Percentiles rank a stretch among this genome's conserved stretches.
phyloP scores from a whole-genome alignment of 2,113 vertebrate genomes.

The Lophotis ruficrista region DNA sequence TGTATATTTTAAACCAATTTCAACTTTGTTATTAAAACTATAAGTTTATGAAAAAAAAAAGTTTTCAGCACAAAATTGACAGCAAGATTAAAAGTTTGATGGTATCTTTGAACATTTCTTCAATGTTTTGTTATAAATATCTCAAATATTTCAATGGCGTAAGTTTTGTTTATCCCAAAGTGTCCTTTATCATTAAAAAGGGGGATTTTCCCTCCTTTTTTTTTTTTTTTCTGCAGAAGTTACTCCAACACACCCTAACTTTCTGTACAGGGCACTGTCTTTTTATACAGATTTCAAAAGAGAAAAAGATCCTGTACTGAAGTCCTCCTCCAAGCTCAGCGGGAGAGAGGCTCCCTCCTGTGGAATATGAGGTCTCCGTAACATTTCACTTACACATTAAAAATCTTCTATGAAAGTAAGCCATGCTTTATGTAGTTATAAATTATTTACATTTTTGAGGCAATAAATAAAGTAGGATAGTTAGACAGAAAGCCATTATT shows the following conservation, averaged over 20 bases:
- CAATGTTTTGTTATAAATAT: background rate
- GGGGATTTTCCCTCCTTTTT: no score
- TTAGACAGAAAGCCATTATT: background rate
- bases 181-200: background rate
- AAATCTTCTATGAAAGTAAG: background rate
- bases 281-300: background rate
- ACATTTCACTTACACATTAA: background rate
- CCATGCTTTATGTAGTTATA: background rate
- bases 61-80: background rate
- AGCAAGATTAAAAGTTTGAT: background rate
- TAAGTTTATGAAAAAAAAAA: background rate
- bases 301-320: background rate
- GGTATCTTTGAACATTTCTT: background rate
- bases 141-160: background rate
- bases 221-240: no score
- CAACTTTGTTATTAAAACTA: background rate
- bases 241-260: rapidly evolving
- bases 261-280: background rate
- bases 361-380: background rate
- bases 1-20: background rate
- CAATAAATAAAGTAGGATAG: background rate
- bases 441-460: background rate
- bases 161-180: background rate
- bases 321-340: background rate
- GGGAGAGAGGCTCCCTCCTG: slow-evolving; percentile 59